Evolutionary conservation across 2,113 vertebrate genomes (phyloP), one percentile per base, ranked within the genome.

Genomic region (Nibea coibor): DNA sequence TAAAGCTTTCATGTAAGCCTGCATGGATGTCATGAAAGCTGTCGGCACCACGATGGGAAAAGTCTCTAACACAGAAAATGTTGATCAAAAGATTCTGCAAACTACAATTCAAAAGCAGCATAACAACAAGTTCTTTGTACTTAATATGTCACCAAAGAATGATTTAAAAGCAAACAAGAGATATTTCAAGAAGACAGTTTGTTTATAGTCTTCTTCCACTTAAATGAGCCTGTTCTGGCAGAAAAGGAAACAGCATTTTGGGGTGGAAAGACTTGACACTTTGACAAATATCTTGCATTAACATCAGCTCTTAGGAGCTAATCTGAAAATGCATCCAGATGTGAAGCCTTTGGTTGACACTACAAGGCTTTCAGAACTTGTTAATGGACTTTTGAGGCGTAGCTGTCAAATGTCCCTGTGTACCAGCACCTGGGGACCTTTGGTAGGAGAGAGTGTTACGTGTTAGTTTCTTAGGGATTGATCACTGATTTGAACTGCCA

Each of bases 291-390:
- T 50, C 47, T 31, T 3, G 5, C 53, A 61, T 80, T 67, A 63
- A 26, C 42, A 5, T n/a, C 19, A 35, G 64, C 43, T 48, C 35
- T 78, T 62, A 62, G 12, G 9, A 43, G 56, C 24, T 70, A 15
- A 82, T 78, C 56, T 58, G 62, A 78, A 78, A 86, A 59, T 14
- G 48, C 70, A 82, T 76, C 85, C 83, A 86, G 77, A 89, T 89
- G 86, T 85, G 50, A 31, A 72, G 69, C 62, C 16, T 8, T 56
- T 5, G 63, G 58, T 12, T 28, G 31, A 48, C 51, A 48, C 75
- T 35, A n/a, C 43, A 11, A 2, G 3, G 61, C 42, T 62, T 73
- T 80, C 63, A 65, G 42, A 14, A 70, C 31, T 61, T 31, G 19
- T 71, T 63, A 86, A 83, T 70, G 54, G 10, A 1, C 0, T 68